Evolutionary conservation across 2,888 invertebrate species (phyloP), one percentile per base, ranked within the genome.

Genomic region (Dilophus febrilis): DNA sequence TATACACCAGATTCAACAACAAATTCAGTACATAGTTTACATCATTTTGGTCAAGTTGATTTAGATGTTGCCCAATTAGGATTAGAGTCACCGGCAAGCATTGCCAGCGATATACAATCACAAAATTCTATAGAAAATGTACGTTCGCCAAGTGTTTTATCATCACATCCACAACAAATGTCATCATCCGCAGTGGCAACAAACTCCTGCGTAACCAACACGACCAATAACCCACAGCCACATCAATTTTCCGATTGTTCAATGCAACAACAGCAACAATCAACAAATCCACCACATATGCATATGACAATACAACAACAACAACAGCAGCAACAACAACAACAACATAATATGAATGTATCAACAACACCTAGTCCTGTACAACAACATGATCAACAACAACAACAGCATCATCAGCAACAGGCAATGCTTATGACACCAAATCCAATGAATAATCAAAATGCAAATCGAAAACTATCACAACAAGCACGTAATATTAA

Each of bases 31-130:
- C 82, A 83, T 46, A 78, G 84, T 38, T 70, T 88, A 49, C 74
- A 77, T 53, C 74, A 76, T 49, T 84, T 84, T 51, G 71, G 72
- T 1, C 79, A 82, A 41, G 84, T 84, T 50, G 86, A 88, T 49
- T 60, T 88, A 44, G 88, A 86, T 56, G 85, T 86, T 2, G 75
- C 77, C 42, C 84, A 85, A 54, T 59, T 88, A 42, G 86, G 84
- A 1, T 64, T 91, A 46, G 90, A 90, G 56, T 88, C 90, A 0
- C 88, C 91, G 0, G 79, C 85, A 0, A 85, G 86, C 31, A 86
- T 90, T 48, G 79, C 85, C 2, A 84, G 81, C 35, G 87, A 90
- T 57, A 71, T 88, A 61, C 78, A 81, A 8, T 77, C 77, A 1
- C 84, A 84, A 49, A 75, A 72, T 53, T 70, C 77, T 1, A 72